Percentiles rank a stretch among this genome's conserved stretches.
Conservation (phyloP, 2,888 invertebrate species). For the Gryllus longicercus region DNA sequence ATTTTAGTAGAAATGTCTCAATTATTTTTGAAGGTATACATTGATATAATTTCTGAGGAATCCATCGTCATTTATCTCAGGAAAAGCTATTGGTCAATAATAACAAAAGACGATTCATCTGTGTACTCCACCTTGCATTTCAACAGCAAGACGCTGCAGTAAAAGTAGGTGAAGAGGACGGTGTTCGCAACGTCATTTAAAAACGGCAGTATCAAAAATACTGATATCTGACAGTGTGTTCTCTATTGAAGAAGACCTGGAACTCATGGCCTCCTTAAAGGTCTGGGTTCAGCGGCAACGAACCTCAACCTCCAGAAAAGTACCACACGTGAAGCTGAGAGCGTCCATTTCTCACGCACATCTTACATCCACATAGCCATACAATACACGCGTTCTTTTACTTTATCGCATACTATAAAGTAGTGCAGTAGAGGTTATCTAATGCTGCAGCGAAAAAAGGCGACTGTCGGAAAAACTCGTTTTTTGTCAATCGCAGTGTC, state of each 20-base stretch:
- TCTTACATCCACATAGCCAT: too few relatives aligned
- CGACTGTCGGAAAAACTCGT: too few relatives aligned
- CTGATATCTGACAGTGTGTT: neutral
- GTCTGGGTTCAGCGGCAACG: neutral
- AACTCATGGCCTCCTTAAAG: neutral
- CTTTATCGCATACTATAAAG: too few relatives aligned
- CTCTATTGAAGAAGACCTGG: neutral
- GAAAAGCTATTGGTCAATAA: neutral
- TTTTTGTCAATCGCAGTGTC: too few relatives aligned
- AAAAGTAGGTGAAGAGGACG: neutral
- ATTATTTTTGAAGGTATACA: too few relatives aligned
- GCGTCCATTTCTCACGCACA: neutral
- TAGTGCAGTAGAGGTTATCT: too few relatives aligned
- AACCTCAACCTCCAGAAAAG: neutral
- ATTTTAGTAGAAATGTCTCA: too few relatives aligned
- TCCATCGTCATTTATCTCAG: too few relatives aligned
- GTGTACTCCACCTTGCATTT: neutral
- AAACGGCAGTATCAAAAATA: neutral
- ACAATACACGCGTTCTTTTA: too few relatives aligned
- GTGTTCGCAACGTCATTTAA: too few relatives aligned
- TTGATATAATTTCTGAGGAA: too few relatives aligned
- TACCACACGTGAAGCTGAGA: neutral
- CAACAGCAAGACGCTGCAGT: neutral
- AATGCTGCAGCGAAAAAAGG: too few relatives aligned
- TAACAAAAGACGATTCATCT: neutral